Percentiles rank a stretch among this genome's conserved stretches.
Evolutionary conservation across 37 sponge, comb jelly and placozoan species (phyloP).

Genomic region (Halichondria panicea): DNA sequence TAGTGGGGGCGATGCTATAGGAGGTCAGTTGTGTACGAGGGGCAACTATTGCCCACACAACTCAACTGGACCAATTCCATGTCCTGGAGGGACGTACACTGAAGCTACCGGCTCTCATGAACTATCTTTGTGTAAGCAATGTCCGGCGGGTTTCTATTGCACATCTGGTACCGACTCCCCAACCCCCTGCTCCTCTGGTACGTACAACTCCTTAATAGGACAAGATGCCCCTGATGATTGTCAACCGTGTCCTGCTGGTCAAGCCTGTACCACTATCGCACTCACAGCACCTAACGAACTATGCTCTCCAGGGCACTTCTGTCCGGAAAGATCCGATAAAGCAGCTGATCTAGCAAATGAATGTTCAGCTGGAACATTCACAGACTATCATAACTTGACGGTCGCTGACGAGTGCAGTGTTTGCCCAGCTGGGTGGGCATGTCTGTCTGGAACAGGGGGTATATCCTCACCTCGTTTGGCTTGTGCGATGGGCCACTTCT

Average conservation of each 20-base stretch:
- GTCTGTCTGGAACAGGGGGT: slow-evolving; percentile 1
- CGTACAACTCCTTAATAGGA: slow-evolving; percentile 8
- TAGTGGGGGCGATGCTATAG: slow-evolving; percentile 15
- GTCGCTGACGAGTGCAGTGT: neutral
- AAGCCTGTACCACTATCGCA: slow-evolving; percentile 6
- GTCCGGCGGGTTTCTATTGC: slow-evolving; percentile 17
- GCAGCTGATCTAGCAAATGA: neutral
- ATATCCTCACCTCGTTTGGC: neutral
- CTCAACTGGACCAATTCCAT: neutral
- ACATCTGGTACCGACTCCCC: neutral
- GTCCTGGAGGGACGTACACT: slow-evolving; percentile 19
- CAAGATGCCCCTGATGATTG: slow-evolving; percentile 8
- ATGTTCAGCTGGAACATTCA: slow-evolving; percentile 5
- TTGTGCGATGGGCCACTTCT: slow-evolving; percentile 2
- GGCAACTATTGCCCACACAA: slow-evolving; percentile 6
- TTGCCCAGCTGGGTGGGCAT: slow-evolving; percentile 3
- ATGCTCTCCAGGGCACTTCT: slow-evolving; percentile 12
- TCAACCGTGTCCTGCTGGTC: slow-evolving; percentile 9
- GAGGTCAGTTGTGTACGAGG: slow-evolving; percentile 15
- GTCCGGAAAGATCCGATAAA: slow-evolving; percentile 10
- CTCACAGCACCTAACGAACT: slow-evolving; percentile 12
- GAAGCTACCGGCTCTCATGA: neutral
- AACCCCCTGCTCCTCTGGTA: neutral
- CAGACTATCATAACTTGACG: slow-evolving; percentile 11
- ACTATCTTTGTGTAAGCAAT: neutral